These are phyloP conservation scores for Reticulitermes lucifugus DNA, from an alignment of 2,888 invertebrate genomes.

Conservation along the genomic window DNA sequence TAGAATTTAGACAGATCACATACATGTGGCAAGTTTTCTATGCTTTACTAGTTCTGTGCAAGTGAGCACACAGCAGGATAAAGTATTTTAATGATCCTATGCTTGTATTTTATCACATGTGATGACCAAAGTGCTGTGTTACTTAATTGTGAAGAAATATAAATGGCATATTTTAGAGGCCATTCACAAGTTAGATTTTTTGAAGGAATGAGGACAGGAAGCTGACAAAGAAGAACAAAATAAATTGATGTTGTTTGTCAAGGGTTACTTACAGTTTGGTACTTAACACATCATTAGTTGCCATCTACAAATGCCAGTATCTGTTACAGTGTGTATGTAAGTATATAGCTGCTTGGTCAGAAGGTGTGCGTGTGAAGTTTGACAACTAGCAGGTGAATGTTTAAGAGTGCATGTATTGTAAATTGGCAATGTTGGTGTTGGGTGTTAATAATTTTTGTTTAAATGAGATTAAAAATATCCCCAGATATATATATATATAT, in stretches of 20 bases:
- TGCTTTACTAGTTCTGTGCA: too few species aligned
- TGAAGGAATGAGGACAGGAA: not conserved
- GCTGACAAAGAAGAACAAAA: not conserved
- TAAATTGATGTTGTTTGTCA: not conserved
- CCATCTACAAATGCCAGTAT: conserved; percentile 21
- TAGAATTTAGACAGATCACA: conserved; percentile 1
- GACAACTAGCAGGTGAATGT: not conserved
- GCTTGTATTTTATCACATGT: conserved; percentile 12
- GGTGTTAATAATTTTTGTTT: conserved; percentile 31
- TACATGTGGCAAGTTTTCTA: not conserved
- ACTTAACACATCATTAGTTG: conserved; percentile 20
- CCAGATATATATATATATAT: not conserved
- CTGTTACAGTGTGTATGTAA: conserved; percentile 22
- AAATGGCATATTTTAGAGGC: conserved; percentile 39
- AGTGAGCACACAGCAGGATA: not conserved
- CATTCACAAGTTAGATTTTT: not conserved
- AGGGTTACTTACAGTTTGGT: conserved; percentile 9
- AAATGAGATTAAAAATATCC: not conserved
- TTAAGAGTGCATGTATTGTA: not conserved
- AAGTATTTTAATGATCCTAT: not conserved
- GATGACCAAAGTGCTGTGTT: conserved; percentile 29
- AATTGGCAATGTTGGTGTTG: conserved; percentile 33
- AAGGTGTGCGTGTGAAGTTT: not conserved
- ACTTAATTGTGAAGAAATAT: conserved; percentile 28
- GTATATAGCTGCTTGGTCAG: conserved; percentile 16